Percentiles rank a stretch among this genome's conserved stretches.
Evolutionary conservation across 2,113 vertebrate species (phyloP).

Genomic region (Perccottus glenii): DNA sequence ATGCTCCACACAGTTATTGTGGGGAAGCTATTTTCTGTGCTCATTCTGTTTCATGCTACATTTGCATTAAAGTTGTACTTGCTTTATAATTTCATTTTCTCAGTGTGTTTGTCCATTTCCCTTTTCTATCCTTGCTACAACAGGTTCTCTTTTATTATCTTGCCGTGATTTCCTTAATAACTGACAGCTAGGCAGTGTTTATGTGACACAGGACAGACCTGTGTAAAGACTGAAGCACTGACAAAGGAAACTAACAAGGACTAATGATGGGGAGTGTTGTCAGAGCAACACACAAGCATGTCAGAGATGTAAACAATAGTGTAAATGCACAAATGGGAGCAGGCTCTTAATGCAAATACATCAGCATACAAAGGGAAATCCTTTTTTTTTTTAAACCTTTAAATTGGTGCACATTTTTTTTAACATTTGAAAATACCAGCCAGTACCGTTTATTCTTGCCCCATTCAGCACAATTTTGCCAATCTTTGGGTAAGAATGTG

Average conservation of each 20-base stretch:
- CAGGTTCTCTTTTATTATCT: conserved; percentile 29
- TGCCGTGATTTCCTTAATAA: conserved; percentile 15
- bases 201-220: conserved; percentile 69
- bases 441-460: conserved; percentile 15
- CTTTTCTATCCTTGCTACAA: conserved; percentile 8
- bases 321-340: conserved; percentile 40
- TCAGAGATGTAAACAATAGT: conserved; percentile 67
- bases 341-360: conserved; percentile 14
- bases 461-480: conserved; percentile 29
- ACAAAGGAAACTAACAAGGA: conserved; percentile 66
- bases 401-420: conserved; percentile 1
- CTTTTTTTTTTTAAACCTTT: conserved; percentile 9
- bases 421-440: conserved; percentile 22
- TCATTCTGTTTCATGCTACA: conserved; percentile 21
- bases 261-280: conserved; percentile 62
- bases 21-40: conserved; percentile 8
- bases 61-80: background rate
- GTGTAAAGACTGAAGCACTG: conserved; percentile 59
- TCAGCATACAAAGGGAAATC: conserved; percentile 15
- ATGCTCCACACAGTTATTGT: conserved; percentile 41
- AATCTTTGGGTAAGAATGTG: conserved; percentile 29
- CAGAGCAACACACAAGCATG: conserved; percentile 65
- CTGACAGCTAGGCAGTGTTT: conserved; percentile 47
- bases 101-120: background rate
- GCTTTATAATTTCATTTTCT: conserved; percentile 25